Percentiles rank a stretch among this genome's conserved stretches.
Evolutionary conservation across 2,888 invertebrate species (phyloP).

Genomic region (Cantharis lateralis): DNA sequence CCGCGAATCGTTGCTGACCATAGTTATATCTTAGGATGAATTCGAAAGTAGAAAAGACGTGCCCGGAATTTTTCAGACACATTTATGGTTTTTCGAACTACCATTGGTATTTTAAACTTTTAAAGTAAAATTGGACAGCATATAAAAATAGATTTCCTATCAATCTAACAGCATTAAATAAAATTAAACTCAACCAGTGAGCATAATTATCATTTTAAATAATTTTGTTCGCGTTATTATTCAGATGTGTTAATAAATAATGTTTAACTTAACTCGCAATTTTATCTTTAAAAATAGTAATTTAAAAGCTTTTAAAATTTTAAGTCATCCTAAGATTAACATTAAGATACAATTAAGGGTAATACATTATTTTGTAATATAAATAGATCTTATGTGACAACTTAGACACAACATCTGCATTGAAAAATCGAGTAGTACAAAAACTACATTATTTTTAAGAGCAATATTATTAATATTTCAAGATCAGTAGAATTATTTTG

Average conservation of each 20-base stretch:
- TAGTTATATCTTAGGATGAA: conserved; percentile 36
- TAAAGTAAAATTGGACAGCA: neutral
- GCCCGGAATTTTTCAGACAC: conserved; percentile 28
- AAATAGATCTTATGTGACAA: neutral
- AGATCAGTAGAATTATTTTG: too few species aligned
- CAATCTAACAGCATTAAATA: neutral
- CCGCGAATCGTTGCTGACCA: conserved; percentile 37
- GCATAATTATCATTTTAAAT: neutral
- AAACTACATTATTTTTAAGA: neutral
- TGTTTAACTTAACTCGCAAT: neutral
- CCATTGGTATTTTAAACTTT: conserved; percentile 18
- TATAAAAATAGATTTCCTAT: neutral
- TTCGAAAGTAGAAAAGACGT: conserved; percentile 33
- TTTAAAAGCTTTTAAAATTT: neutral
- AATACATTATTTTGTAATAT: neutral
- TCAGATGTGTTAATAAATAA: neutral
- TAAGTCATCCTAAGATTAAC: neutral
- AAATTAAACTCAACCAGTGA: neutral
- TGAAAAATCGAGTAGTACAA: neutral
- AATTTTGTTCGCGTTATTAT: neutral
- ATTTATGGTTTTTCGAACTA: conserved; percentile 22
- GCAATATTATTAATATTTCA: neutral
- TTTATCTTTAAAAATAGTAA: neutral
- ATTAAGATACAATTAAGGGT: neutral
- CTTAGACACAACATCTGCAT: neutral